phyloP scores from a whole-genome alignment of 2,888 invertebrate genomes.

The Acanthosoma haemorrhoidale region DNA sequence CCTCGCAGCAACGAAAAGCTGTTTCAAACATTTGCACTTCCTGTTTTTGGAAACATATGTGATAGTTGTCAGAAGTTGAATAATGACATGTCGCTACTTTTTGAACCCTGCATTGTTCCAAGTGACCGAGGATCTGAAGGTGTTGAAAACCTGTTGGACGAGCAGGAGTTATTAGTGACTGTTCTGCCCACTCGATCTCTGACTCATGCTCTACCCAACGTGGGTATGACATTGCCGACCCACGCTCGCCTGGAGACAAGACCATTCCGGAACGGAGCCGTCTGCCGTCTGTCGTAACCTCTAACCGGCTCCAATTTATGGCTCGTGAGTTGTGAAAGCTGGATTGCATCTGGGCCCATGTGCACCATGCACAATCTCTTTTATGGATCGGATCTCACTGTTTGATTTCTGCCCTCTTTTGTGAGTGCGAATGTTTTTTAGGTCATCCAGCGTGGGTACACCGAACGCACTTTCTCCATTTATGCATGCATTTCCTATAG shows the following conservation, averaged over 20 bases:
- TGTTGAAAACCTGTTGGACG: constrained; percentile 6
- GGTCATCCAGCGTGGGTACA: too few species aligned
- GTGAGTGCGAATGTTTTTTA: too few species aligned
- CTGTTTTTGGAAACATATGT: too few species aligned
- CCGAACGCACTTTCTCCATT: too few species aligned
- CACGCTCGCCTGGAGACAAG: neutral
- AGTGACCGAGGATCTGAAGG: neutral
- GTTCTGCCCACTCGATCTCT: neutral
- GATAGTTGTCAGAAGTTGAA: too few species aligned
- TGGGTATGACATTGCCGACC: neutral
- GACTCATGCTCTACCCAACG: neutral
- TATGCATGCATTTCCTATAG: too few species aligned
- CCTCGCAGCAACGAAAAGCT: too few species aligned
- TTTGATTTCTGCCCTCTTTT: too few species aligned
- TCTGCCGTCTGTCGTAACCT: neutral
- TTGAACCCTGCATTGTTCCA: neutral
- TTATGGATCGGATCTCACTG: neutral
- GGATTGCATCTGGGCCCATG: neutral
- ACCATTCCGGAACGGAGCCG: neutral
- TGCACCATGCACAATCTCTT: neutral
- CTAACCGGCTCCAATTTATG: neutral
- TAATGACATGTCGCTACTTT: too few species aligned
- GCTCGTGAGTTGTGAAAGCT: neutral
- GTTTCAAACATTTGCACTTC: too few species aligned
- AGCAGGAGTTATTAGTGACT: neutral